These are phyloP conservation scores for Gymnoscelis rufifasciata DNA, from an alignment of 2,888 invertebrate species.

Conservation along the genomic window DNA sequence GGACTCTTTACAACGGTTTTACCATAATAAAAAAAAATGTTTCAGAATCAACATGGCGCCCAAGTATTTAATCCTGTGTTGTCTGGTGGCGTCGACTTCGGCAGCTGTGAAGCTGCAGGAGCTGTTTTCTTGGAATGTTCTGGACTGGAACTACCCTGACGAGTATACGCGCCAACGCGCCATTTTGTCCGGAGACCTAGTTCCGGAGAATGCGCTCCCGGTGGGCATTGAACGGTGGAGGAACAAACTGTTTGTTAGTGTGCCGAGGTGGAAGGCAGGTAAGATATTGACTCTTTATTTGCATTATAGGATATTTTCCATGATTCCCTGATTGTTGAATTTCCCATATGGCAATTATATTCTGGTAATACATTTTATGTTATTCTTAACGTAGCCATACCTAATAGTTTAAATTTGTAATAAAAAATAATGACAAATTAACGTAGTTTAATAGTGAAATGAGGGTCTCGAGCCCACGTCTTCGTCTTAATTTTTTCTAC, in stretches of 20 bases:
- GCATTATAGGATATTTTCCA: no score
- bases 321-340: no score
- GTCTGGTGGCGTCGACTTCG: slow-evolving; percentile 49
- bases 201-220: slow-evolving; percentile 88
- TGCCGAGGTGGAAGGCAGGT: slow-evolving; percentile 90
- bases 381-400: no score
- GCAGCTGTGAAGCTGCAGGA: slow-evolving; percentile 81
- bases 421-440: no score
- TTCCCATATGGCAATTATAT: no score
- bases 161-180: slow-evolving; percentile 81
- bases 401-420: no score
- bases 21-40: neutral
- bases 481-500: no score
- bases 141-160: slow-evolving; percentile 88
- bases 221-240: slow-evolving; percentile 90
- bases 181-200: slow-evolving; percentile 81
- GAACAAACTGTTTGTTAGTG: slow-evolving; percentile 89
- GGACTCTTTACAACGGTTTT: no score
- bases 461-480: no score
- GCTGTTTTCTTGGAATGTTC: slow-evolving; percentile 84
- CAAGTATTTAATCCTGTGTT: slow-evolving; percentile 40
- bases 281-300: slow-evolving; percentile 17
- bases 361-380: no score
- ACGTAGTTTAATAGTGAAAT: no score
- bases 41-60: slow-evolving; percentile 38